Base-by-base conservation (phyloP, 2,113 vertebrate genomes). In the Amphiprion ocellaris region DNA sequence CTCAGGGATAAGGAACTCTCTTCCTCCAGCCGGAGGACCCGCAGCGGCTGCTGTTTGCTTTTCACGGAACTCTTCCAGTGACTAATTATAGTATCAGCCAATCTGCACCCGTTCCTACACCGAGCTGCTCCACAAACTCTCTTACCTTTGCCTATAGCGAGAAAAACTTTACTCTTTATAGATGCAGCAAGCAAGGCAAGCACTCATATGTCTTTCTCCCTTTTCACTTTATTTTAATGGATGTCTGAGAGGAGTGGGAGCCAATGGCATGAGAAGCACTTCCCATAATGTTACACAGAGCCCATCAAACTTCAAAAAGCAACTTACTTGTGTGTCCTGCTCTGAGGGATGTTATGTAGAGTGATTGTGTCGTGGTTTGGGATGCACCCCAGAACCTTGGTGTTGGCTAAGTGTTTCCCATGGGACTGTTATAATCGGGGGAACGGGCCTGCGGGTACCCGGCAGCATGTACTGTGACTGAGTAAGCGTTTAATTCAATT, bases 1-100 rank as follows among this genome's bases (percentile, higher is more conserved):
- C 63, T 82, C 54, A 49, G 59, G 83, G 71, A 86, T 81, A 61
- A 85, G 85, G 56, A 87, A 55, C 67, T 70, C 76, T 86, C 70
- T 66, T 76, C 60, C 49, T 74, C 77, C 75, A 69, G 11, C 39
- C 69, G 62, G 70, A 79, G 54, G 54, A 81, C 80, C 80, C 59
- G 50, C 64, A 82, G 62, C 49, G 37, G 79, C n/a, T 71, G 69
- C 84, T 86, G 72, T 92, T 87, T 68, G 82, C 71, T 81, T 86
- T 90, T 58, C 74, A 60, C 49, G 2, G 78, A 88, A 67, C 77
- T 68, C 66, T 75, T 52, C 69, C 58, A 72, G 63, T 82, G 86
- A 82, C 86, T 81, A 90, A 90, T 89, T 83, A 86, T 74, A 87
- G 88, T 56, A 74, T 87, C 83, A 74, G 59, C 54, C 62, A 74